Percentiles rank a stretch among this genome's conserved stretches.
These are phyloP conservation scores for Polydesmus complanatus DNA, from an alignment of 2,888 invertebrate genomes.

Conservation along the genomic window DNA sequence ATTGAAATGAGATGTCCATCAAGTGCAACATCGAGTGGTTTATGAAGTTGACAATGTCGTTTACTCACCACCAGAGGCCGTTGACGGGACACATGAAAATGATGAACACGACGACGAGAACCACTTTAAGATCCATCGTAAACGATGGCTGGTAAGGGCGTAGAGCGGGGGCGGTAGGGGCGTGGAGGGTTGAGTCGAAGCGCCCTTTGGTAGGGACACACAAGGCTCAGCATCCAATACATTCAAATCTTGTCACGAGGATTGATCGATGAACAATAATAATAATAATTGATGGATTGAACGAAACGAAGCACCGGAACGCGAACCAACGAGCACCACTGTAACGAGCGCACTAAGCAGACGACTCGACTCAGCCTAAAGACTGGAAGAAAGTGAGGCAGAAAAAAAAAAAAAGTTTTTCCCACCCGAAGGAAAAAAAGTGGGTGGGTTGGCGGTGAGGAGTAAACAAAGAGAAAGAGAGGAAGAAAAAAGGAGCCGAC, in stretches of 20 bases:
- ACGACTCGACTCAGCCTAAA: background rate
- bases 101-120: constrained; percentile 67
- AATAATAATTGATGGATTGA: too few species aligned
- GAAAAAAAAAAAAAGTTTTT: too few species aligned
- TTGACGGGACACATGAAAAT: constrained; percentile 77
- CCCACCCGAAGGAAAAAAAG: background rate
- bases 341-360: too few species aligned
- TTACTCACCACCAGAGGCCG: constrained; percentile 74
- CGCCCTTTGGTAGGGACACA: constrained; percentile 21
- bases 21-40: too few species aligned
- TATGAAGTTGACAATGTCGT: background rate
- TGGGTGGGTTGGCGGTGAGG: background rate
- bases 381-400: too few species aligned
- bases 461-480: background rate
- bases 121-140: constrained; percentile 44
- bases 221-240: too few species aligned
- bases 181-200: constrained; percentile 6
- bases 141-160: background rate
- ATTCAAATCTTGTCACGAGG: too few species aligned
- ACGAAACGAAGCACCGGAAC: too few species aligned
- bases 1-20: too few species aligned
- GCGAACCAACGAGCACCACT: too few species aligned
- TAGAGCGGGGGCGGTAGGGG: background rate
- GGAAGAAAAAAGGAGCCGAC: background rate
- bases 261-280: too few species aligned